Evolutionary conservation across 2,113 vertebrate genomes (phyloP).

Genomic region (Pseudois nayaur): DNA sequence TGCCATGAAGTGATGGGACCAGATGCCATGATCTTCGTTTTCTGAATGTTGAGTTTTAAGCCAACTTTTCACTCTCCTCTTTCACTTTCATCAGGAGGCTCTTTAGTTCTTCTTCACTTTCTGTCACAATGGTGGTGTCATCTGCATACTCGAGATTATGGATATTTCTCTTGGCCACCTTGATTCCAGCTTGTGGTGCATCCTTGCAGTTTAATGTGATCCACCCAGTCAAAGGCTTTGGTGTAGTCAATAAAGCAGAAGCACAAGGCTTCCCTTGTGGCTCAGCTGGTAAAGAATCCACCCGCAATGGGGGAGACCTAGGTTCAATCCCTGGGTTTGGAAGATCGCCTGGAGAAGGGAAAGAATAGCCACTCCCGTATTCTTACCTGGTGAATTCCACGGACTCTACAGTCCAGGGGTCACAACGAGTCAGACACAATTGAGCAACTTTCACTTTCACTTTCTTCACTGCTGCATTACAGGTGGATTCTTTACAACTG

Average conservation of each 20-base stretch:
- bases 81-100: neutral
- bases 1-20: neutral
- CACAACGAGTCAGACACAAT: rapidly evolving
- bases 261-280: neutral
- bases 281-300: neutral
- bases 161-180: neutral
- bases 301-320: neutral
- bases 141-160: neutral
- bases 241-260: neutral
- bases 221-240: neutral
- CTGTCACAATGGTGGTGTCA: neutral
- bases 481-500: neutral
- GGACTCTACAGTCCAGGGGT: neutral
- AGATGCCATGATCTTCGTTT: neutral
- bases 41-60: neutral
- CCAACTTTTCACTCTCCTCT: neutral
- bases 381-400: neutral
- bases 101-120: neutral
- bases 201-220: neutral
- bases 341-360: neutral
- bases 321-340: neutral
- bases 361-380: neutral
- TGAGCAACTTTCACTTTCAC: neutral
- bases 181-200: neutral
- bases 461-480: neutral